Percentiles rank a stretch among this genome's conserved stretches.
Conservation (phyloP, 2,113 vertebrate species). For the Propithecus coquereli region DNA sequence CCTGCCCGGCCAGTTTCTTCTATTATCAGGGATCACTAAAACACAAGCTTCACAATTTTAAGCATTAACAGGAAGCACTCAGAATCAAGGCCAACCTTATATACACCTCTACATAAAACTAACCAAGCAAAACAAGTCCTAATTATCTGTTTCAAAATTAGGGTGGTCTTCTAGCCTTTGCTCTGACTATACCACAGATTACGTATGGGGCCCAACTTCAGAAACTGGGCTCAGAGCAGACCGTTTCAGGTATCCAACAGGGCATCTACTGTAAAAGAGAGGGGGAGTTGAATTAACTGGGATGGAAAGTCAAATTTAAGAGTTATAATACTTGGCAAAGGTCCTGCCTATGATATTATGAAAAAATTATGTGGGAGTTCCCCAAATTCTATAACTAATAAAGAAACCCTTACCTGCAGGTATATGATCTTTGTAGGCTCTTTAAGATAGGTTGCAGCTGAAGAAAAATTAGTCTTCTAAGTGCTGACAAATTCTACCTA, state of each 20-base stretch:
- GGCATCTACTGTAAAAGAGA: background rate
- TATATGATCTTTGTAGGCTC: background rate
- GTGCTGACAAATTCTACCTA: constrained; percentile 34
- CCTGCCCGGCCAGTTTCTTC: background rate
- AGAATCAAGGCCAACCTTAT: constrained; percentile 34
- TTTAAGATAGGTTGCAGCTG: background rate
- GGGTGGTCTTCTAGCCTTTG: background rate
- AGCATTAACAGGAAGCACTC: background rate
- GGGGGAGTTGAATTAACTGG: background rate
- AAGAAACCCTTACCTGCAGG: constrained; percentile 47
- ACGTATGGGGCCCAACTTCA: background rate
- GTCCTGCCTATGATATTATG: background rate
- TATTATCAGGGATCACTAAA: background rate
- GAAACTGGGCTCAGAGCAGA: background rate
- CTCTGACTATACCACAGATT: background rate
- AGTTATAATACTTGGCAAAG: background rate
- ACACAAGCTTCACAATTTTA: background rate
- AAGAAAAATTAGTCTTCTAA: constrained; percentile 46
- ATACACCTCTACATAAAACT: background rate
- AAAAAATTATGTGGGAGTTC: background rate
- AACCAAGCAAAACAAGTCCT: background rate
- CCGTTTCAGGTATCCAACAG: background rate
- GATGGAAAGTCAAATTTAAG: background rate
- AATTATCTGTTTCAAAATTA: background rate
- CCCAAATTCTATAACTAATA: constrained; percentile 9